Evolutionary conservation across 2,113 vertebrate species (phyloP).

Genomic region (Limnothrissa miodon): DNA sequence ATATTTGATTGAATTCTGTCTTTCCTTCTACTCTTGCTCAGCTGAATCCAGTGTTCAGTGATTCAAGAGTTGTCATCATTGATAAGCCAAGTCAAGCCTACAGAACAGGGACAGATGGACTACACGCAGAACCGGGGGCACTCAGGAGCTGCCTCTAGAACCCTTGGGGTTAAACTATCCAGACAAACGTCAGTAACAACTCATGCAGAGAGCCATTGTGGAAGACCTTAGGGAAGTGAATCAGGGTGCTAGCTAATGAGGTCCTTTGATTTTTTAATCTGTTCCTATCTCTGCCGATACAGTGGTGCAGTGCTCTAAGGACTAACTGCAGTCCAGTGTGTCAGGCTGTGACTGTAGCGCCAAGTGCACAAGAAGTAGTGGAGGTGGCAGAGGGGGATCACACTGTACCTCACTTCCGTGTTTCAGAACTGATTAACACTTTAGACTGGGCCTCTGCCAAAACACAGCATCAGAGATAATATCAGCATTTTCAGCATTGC

Average conservation of each 20-base stretch:
- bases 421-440: constrained; percentile 24
- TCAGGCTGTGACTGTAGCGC: constrained; percentile 6
- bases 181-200: constrained; percentile 44
- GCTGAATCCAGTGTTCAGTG: not conserved
- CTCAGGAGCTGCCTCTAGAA: not conserved
- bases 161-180: not conserved
- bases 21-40: not conserved
- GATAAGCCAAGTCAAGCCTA: not conserved
- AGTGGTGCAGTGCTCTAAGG: not conserved
- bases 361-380: constrained; percentile 28
- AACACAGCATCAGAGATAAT: constrained; percentile 33
- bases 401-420: constrained; percentile 10
- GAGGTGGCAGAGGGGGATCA: constrained; percentile 16
- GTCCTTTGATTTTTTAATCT: not conserved
- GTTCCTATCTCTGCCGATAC: not conserved
- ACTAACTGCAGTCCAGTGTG: constrained; percentile 16
- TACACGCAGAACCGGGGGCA: not conserved
- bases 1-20: not conserved
- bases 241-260: constrained; percentile 16
- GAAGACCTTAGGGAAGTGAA: not conserved
- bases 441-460: constrained; percentile 42
- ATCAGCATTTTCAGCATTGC: not conserved
- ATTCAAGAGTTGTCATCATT: not conserved
- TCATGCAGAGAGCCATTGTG: constrained; percentile 54
- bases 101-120: not conserved